These are phyloP conservation scores for Palaemon carinicauda DNA, from an alignment of 1,140 invertebrate species.

Conservation along the genomic window DNA sequence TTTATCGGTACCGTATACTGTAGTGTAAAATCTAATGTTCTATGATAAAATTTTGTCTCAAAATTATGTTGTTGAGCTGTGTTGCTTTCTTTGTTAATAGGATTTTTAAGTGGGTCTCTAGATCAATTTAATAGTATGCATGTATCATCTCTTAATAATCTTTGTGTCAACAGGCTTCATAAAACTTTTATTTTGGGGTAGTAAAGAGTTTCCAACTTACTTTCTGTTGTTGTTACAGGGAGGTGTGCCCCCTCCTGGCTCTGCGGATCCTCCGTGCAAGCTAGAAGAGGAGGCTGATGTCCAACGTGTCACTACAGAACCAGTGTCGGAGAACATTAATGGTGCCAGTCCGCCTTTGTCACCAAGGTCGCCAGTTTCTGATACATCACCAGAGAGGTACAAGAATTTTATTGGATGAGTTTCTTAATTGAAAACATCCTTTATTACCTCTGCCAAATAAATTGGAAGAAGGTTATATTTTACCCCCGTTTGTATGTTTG, in stretches of 20 bases:
- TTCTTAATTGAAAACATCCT: background rate
- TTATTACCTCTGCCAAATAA: no score
- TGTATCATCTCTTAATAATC: no score
- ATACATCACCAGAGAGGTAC: conserved; percentile 14
- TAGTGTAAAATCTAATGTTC: no score
- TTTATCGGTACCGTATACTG: no score
- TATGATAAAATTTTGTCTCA: no score
- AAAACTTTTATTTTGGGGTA: no score
- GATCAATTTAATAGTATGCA: no score
- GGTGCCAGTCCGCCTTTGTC: conserved; percentile 3
- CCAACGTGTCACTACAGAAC: background rate
- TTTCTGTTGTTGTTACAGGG: background rate
- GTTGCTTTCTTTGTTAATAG: background rate
- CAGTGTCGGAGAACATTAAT: background rate
- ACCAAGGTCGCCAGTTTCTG: background rate
- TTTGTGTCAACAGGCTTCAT: no score
- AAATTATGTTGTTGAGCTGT: background rate
- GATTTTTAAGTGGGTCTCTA: no score
- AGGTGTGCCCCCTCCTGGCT: conserved; percentile 13
- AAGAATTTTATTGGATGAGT: background rate
- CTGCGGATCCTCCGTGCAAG: conserved; percentile 17
- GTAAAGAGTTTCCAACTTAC: background rate
- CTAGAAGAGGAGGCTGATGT: conserved; percentile 29
- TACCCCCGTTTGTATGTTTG: no score
- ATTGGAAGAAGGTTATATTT: no score